A percentile compares a stretch with the other conserved stretches of the same genome.
These are phyloP conservation scores for Neodiprion fabricii DNA, from an alignment of 1,140 invertebrate genomes.

Conservation along the genomic window DNA sequence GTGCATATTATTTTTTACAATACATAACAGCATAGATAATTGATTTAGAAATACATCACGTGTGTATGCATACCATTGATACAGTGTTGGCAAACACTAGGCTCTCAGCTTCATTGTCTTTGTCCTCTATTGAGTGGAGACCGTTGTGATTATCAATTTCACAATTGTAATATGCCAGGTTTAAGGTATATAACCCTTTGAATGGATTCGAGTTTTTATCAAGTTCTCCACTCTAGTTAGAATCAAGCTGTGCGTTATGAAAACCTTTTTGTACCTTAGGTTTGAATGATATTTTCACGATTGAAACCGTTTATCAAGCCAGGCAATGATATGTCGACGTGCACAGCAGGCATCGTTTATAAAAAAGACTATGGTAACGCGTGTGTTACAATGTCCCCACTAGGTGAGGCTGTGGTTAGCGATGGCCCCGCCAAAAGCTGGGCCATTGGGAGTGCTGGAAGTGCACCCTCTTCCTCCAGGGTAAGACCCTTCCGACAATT, in stretches of 20 bases:
- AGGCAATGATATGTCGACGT: not conserved
- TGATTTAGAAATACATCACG: too few relatives aligned
- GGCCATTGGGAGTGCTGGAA: conserved; percentile 62
- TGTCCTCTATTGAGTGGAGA: too few relatives aligned
- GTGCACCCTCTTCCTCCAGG: conserved; percentile 66
- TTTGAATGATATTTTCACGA: not conserved
- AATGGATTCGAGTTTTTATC: too few relatives aligned
- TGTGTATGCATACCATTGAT: too few relatives aligned
- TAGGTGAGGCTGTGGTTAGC: conserved; percentile 63
- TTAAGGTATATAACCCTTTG: too few relatives aligned
- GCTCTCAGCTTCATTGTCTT: too few relatives aligned
- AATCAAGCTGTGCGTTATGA: not conserved
- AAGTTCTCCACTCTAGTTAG: too few relatives aligned
- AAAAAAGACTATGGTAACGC: conserved; percentile 47
- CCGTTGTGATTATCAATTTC: too few relatives aligned
- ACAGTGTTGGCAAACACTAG: too few relatives aligned
- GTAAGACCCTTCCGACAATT: conserved; percentile 67
- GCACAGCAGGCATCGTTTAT: not conserved
- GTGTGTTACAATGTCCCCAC: conserved; percentile 58
- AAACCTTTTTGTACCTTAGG: not conserved
- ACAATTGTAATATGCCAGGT: too few relatives aligned
- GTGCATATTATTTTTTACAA: too few relatives aligned
- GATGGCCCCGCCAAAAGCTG: conserved; percentile 63
- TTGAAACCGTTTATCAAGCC: not conserved
- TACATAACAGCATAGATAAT: too few relatives aligned